These are phyloP conservation scores for Chloroclystis v-ata DNA, from an alignment of 2,888 invertebrate genomes.

Conservation along the genomic window DNA sequence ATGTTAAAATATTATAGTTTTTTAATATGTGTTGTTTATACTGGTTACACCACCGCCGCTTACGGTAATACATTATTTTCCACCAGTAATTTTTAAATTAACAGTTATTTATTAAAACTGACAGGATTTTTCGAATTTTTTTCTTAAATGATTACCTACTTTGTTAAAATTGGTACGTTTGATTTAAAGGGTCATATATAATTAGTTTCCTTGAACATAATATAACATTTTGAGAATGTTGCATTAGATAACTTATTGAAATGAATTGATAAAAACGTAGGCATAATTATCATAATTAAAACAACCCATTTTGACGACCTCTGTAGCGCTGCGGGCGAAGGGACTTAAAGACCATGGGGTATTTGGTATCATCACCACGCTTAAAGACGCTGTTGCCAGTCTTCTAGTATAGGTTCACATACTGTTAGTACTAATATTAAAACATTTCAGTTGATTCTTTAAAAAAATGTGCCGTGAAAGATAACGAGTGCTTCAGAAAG, in stretches of 20 bases:
- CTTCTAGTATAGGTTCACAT: no score
- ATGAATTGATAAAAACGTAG: no score
- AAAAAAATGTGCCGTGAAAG: background rate
- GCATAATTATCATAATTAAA: no score
- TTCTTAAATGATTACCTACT: background rate
- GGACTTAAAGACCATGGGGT: no score
- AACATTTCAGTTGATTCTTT: background rate
- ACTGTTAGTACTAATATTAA: no score
- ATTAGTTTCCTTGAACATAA: no score
- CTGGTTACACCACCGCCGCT: constrained; percentile 2
- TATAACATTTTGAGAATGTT: no score
- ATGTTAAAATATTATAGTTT: constrained; percentile 12
- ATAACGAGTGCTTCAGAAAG: background rate
- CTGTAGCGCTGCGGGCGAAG: no score
- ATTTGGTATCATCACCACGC: no score
- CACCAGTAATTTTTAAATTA: background rate
- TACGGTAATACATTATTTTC: constrained; percentile 8
- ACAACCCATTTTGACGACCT: no score
- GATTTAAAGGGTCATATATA: background rate
- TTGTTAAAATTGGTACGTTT: background rate
- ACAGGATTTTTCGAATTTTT: background rate
- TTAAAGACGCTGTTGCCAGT: no score
- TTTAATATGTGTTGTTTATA: constrained; percentile 6
- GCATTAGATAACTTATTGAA: no score
- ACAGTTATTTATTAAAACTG: constrained; percentile 2